These are phyloP conservation scores for Thamnophis sirtalis DNA, from an alignment of 2,113 vertebrate genomes.

Conservation along the genomic window DNA sequence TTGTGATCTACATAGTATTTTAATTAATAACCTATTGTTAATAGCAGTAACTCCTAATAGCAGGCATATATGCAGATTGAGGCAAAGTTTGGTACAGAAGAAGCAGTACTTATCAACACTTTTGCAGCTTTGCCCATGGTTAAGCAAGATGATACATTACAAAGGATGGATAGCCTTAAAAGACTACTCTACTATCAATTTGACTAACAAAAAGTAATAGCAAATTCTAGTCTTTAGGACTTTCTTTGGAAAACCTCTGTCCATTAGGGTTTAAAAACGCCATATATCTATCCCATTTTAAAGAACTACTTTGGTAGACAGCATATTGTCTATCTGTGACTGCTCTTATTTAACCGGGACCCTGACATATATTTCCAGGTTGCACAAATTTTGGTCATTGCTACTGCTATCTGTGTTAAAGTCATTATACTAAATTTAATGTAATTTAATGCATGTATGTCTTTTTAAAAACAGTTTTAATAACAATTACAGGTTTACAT, in stretches of 20 bases:
- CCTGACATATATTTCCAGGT: neutral
- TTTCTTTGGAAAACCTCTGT: no score
- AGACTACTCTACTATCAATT: neutral
- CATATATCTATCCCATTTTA: neutral
- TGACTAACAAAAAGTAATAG: no score
- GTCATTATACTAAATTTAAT: neutral
- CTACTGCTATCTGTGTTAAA: neutral
- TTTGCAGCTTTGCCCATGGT: neutral
- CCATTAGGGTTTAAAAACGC: no score
- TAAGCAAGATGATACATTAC: neutral
- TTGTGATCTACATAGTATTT: neutral
- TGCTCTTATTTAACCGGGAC: neutral
- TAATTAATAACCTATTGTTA: neutral
- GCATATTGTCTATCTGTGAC: neutral
- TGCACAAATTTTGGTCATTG: neutral
- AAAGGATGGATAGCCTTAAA: neutral
- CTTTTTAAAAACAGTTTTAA: neutral
- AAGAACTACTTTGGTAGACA: neutral
- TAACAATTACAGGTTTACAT: neutral
- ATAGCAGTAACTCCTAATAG: neutral
- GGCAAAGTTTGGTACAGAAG: neutral
- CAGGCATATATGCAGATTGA: neutral
- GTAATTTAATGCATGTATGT: neutral
- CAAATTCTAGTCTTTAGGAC: no score
- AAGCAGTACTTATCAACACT: neutral